Percentiles rank a stretch among this genome's conserved stretches.
Evolutionary conservation across 2,888 invertebrate genomes (phyloP).

Genomic region (Apodemia hepburni): DNA sequence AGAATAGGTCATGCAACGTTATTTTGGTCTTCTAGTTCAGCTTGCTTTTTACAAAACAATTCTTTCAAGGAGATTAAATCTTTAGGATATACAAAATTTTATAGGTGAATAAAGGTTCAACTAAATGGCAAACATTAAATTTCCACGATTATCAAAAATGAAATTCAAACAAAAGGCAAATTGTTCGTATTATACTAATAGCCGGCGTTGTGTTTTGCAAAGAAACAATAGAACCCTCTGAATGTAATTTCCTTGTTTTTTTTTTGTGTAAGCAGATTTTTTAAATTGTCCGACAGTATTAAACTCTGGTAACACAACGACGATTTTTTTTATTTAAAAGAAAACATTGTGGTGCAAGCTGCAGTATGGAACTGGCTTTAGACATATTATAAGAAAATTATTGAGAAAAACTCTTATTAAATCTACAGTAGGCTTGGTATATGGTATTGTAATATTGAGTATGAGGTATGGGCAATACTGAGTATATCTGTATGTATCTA

Average conservation of each 20-base stretch:
- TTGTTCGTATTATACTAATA: conserved; percentile 21
- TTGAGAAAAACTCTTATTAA: no score
- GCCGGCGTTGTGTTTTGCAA: conserved; percentile 22
- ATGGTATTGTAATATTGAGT: no score
- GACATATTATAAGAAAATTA: no score
- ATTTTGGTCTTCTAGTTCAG: no score
- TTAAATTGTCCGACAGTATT: conserved; percentile 26
- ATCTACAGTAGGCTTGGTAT: no score
- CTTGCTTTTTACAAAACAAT: no score
- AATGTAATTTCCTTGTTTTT: conserved; percentile 33
- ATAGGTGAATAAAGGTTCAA: conserved; percentile 3
- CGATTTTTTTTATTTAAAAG: conserved; percentile 57
- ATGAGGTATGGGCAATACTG: no score
- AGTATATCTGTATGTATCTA: no score
- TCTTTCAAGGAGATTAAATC: background rate
- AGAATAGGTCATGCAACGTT: no score
- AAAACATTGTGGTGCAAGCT: conserved; percentile 35
- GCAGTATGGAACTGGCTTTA: no score
- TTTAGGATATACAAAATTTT: background rate
- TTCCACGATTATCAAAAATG: conserved; percentile 23
- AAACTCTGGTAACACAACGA: conserved; percentile 36
- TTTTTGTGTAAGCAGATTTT: conserved; percentile 28
- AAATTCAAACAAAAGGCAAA: conserved; percentile 22
- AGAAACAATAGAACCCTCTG: conserved; percentile 21
- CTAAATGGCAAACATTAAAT: conserved; percentile 14